Conservation (phyloP, 23 tunicate species). For the Clavelina lepadiformis region DNA sequence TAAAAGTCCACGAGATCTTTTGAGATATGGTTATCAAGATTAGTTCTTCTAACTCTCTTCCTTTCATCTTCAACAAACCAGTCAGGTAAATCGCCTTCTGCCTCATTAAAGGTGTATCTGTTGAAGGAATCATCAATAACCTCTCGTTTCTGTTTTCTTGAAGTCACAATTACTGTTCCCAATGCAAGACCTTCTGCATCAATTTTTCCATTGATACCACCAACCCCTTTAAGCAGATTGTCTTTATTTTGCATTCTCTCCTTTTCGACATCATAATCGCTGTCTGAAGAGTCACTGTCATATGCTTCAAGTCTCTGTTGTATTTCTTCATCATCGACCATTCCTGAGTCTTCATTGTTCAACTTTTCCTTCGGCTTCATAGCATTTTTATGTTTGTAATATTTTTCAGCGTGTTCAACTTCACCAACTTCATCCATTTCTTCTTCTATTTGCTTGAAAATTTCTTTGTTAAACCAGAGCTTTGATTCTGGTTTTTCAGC, state of each 20-base stretch:
- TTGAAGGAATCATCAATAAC: conserved; percentile 84
- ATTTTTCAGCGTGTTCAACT: conserved; percentile 34
- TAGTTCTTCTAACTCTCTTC: conserved; percentile 25
- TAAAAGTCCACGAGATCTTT: conserved; percentile 49
- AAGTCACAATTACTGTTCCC: conserved; percentile 83
- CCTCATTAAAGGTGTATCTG: conserved; percentile 84
- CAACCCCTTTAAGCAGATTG: conserved; percentile 11
- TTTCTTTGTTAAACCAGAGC: conserved; percentile 71
- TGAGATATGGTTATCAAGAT: conserved; percentile 44
- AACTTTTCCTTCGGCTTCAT: conserved; percentile 2
- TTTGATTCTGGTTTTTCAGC: conserved; percentile 24
- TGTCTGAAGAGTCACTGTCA: conserved; percentile 46
- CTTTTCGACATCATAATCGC: conserved; percentile 64
- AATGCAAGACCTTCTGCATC: conserved; percentile 78
- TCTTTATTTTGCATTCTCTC: conserved; percentile 13
- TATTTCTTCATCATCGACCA: neutral
- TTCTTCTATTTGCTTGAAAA: conserved; percentile 53
- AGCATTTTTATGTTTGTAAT: conserved; percentile 18
- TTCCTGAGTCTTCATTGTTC: conserved; percentile 14
- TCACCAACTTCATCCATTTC: conserved; percentile 49
- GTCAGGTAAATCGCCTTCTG: conserved; percentile 65
- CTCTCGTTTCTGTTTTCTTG: conserved; percentile 73
- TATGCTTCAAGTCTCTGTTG: conserved; percentile 17
- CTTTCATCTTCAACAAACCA: conserved; percentile 95
- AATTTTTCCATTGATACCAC: conserved; percentile 25